phyloP scores from a whole-genome alignment of 2,797 vertebrate species.

The Buphagus erythrorhynchus region DNA sequence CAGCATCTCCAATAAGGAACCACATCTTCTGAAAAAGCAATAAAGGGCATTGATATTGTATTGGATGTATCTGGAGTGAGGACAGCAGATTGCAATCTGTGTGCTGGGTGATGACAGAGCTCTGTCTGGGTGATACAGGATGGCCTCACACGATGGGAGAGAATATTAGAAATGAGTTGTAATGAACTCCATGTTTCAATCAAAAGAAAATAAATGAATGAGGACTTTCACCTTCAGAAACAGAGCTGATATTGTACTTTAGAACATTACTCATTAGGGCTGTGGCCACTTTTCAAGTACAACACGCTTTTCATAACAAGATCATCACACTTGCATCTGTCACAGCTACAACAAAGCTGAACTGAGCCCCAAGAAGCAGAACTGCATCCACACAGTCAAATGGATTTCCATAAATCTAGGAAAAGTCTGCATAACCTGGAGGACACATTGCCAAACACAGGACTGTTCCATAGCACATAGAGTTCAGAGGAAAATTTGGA shows the following conservation, averaged over 20 bases:
- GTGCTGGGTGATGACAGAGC: constrained; percentile 9
- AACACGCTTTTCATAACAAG: constrained; percentile 11
- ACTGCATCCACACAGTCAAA: not conserved
- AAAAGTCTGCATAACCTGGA: not conserved
- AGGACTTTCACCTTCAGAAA: constrained; percentile 41
- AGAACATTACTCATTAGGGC: constrained; percentile 9
- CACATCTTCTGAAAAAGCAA: constrained; percentile 69
- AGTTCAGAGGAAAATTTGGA: not conserved
- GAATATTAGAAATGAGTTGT: constrained; percentile 54
- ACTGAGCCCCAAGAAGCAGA: not conserved
- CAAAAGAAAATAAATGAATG: constrained; percentile 46
- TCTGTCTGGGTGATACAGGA: constrained; percentile 8
- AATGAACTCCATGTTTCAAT: constrained; percentile 59
- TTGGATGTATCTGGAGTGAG: constrained; percentile 58
- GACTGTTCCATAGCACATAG: not conserved
- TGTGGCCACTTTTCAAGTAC: constrained; percentile 21
- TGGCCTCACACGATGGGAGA: not conserved
- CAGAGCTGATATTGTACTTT: constrained; percentile 19
- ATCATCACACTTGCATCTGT: constrained; percentile 26
- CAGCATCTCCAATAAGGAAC: constrained; percentile 49
- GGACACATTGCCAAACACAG: not conserved
- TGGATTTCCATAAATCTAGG: not conserved
- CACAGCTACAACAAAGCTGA: not conserved
- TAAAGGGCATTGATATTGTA: constrained; percentile 67
- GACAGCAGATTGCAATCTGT: constrained; percentile 67